phyloP scores from a whole-genome alignment of 2,113 vertebrate genomes.

The Ploceus nigricollis region DNA sequence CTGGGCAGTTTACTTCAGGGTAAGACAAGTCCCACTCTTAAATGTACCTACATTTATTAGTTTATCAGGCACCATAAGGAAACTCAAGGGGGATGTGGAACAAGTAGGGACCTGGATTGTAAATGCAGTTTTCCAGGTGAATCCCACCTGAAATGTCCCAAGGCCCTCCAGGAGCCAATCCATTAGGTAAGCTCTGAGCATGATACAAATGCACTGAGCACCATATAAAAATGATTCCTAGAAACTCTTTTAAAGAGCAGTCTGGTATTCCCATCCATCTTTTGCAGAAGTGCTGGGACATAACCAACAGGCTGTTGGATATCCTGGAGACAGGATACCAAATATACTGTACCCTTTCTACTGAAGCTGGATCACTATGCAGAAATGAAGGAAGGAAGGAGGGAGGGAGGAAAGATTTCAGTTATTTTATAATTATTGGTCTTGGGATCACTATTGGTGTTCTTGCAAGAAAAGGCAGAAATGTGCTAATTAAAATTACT shows the following conservation, averaged over 20 bases:
- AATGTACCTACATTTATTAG: neutral
- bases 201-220: neutral
- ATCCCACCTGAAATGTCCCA: neutral
- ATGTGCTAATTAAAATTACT: neutral
- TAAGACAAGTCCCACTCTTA: neutral
- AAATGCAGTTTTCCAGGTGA: neutral
- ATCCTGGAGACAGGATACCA: neutral
- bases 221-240: neutral
- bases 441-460: neutral
- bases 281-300: neutral
- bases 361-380: neutral
- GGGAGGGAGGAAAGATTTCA: neutral
- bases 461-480: constrained; percentile 1
- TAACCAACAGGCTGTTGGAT: neutral
- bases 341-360: neutral
- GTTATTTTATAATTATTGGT: neutral
- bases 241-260: neutral
- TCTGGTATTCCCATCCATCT: neutral
- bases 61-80: neutral
- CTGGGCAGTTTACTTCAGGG: neutral
- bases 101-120: neutral
- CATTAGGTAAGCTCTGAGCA: neutral
- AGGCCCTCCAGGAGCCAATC: neutral
- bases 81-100: neutral
- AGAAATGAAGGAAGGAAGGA: neutral